Conservation (phyloP, 92 coral and sea anemone species). For the Pocillopora meandrina region DNA sequence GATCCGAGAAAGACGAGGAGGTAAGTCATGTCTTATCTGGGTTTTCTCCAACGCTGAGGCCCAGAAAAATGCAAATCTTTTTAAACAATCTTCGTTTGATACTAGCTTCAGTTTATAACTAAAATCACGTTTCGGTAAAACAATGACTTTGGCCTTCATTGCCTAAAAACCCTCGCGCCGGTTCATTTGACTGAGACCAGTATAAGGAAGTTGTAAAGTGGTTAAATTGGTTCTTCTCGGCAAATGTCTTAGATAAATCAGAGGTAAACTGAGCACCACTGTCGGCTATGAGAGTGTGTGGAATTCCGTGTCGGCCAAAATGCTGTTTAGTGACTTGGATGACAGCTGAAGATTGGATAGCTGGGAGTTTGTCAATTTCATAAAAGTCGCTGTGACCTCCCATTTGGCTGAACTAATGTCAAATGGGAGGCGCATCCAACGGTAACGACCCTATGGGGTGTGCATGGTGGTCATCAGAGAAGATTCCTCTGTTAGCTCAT, state of each 20-base stretch:
- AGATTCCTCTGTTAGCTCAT: slow-evolving; percentile 46
- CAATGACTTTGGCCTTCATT: too few species aligned
- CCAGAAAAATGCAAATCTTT: too few species aligned
- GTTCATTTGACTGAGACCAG: slow-evolving; percentile 51
- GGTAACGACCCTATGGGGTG: slow-evolving; percentile 60
- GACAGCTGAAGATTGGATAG: slow-evolving; percentile 59
- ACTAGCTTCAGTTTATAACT: too few species aligned
- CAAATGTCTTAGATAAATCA: slow-evolving; percentile 51
- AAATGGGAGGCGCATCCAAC: slow-evolving; percentile 66
- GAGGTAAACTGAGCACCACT: slow-evolving; percentile 60
- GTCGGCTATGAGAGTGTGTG: slow-evolving; percentile 49
- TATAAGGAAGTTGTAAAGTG: slow-evolving; percentile 61
- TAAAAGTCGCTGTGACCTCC: slow-evolving; percentile 58
- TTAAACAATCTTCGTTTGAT: too few species aligned
- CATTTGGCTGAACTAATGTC: slow-evolving; percentile 44
- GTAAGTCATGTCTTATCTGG: too few species aligned
- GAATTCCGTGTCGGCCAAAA: slow-evolving; percentile 43
- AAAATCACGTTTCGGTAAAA: too few species aligned
- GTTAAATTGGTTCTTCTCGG: slow-evolving; percentile 44
- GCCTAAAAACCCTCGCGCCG: too few species aligned
- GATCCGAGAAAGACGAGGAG: too few species aligned
- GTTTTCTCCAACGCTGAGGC: too few species aligned
- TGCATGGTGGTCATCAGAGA: slow-evolving; percentile 62
- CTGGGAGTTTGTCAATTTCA: slow-evolving; percentile 39
- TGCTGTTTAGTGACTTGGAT: slow-evolving; percentile 49